Evolutionary conservation across 2,888 invertebrate species (phyloP).

Genomic region (Tachystola acroxantha): DNA sequence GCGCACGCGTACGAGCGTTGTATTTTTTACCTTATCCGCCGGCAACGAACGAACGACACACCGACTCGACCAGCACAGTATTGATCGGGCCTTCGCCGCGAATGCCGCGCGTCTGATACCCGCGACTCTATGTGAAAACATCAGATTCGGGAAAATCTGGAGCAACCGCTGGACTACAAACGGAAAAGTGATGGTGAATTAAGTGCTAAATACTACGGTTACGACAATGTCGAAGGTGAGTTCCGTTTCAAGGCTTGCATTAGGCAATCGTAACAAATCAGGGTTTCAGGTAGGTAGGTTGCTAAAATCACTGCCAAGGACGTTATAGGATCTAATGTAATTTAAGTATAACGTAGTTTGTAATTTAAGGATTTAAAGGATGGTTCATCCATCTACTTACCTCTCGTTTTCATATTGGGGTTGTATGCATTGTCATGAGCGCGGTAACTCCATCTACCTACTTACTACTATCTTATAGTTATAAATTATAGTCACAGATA

Average conservation of each 20-base stretch:
- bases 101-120: conserved; percentile 47
- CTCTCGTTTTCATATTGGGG: no score
- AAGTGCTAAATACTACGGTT: conserved; percentile 32
- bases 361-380: neutral
- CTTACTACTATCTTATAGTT: no score
- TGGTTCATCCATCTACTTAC: no score
- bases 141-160: neutral
- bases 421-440: no score
- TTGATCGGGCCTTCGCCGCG: conserved; percentile 68
- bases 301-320: conserved; percentile 39
- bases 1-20: conserved; percentile 55
- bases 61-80: conserved; percentile 38
- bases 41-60: conserved; percentile 38
- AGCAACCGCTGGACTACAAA: neutral
- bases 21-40: conserved; percentile 61
- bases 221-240: conserved; percentile 70
- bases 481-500: no score
- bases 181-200: conserved; percentile 42
- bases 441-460: no score
- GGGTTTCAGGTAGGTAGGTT: conserved; percentile 53
- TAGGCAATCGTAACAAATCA: conserved; percentile 23
- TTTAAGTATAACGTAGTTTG: neutral
- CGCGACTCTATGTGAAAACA: conserved; percentile 20
- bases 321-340: conserved; percentile 15
- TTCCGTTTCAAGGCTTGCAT: conserved; percentile 9